Evolutionary conservation across 1,140 invertebrate species (phyloP), one percentile per base, ranked within the genome.

Genomic region (Heterodera schachtii): DNA sequence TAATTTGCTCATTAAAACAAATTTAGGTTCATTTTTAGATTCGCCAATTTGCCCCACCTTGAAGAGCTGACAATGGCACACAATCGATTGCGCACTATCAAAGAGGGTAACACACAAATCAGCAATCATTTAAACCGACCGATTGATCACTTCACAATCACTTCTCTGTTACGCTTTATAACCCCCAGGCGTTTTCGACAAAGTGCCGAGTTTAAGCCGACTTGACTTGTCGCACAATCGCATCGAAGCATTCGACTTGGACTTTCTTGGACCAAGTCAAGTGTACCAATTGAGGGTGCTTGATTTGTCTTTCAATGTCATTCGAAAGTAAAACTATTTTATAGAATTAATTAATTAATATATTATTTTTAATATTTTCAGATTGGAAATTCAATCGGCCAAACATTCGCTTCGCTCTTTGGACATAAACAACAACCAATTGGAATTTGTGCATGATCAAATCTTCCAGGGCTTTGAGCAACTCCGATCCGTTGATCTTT

Each of bases 291-390:
- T 84, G 41, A 41, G 73, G 60, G 57, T 44, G 31, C 73, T 84
- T 46, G 75, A 84, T 85, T 76, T 84, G 74, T 85, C 83, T 7
- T 44, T 84, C 66, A 84, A 84, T 67, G 67, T 74, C 46, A 77
- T 84, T 5, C 66, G 66, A 76, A 84, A 57, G 83, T 84, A 43
- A 21, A 49, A n/a, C n/a, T n/a, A n/a, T n/a, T n/a, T n/a, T n/a
- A n/a, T n/a, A n/a, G n/a, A n/a, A n/a, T n/a, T 19, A 52, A 71
- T 1, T 8, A 43, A 21, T 13, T 31, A n/a, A 3, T 81, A n/a
- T 44, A 44, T 19, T 8, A 75, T 21, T 76, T 11, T 76, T 0
- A 75, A 73, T n/a, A 49, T 3, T 43, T 70, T 78, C 47, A 84
- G 85, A 81, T 57, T 85, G 44, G 71, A 85, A 41, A 64, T 85